A percentile compares a stretch with the other conserved stretches of the same genome.
These are phyloP conservation scores for Philhelius pedissequus DNA, from an alignment of 2,888 invertebrate species.

Conservation along the genomic window DNA sequence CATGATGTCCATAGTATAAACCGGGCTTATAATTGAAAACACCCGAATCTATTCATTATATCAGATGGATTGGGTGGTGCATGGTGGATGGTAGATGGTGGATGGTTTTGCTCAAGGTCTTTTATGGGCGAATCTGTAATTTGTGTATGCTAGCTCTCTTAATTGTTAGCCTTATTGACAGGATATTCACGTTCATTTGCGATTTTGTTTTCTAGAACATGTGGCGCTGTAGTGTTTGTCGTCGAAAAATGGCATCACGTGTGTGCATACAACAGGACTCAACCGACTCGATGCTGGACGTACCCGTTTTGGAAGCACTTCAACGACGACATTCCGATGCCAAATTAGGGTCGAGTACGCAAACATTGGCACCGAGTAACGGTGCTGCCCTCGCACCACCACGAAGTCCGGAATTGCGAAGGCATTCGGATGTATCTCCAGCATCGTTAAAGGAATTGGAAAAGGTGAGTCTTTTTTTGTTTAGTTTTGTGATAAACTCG, in stretches of 20 bases:
- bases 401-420: conserved; percentile 88
- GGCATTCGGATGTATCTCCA: conserved; percentile 93
- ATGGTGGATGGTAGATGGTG: too few species aligned
- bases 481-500: conserved; percentile 71
- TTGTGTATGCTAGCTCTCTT: neutral
- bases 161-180: conserved; percentile 9
- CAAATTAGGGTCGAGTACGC: conserved; percentile 82
- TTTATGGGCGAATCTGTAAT: neutral
- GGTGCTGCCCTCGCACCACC: conserved; percentile 88
- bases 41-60: neutral
- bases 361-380: conserved; percentile 78
- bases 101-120: neutral
- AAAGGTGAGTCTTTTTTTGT: conserved; percentile 84
- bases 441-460: conserved; percentile 93
- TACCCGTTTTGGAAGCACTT: conserved; percentile 88
- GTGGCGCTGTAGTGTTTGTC: conserved; percentile 94
- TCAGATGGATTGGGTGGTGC: neutral
- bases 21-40: neutral
- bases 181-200: conserved; percentile 30
- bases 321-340: conserved; percentile 91
- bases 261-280: conserved; percentile 89
- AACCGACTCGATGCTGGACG: conserved; percentile 89
- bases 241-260: conserved; percentile 89
- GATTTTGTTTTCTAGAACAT: conserved; percentile 80
- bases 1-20: neutral